These are phyloP conservation scores for Saturnia japonica DNA, from an alignment of 2,888 invertebrate genomes.

Conservation along the genomic window DNA sequence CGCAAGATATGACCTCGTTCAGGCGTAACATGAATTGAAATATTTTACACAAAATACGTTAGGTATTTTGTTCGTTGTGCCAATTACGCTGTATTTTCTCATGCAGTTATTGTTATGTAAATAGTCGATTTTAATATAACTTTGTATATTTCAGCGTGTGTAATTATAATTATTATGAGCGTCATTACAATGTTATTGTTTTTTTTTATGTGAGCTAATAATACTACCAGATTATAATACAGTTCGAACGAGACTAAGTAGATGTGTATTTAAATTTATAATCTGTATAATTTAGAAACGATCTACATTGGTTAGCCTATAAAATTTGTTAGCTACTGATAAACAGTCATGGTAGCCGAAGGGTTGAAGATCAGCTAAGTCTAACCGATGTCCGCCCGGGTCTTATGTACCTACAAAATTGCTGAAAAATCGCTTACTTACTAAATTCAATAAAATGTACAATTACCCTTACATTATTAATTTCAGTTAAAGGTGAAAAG, in stretches of 20 bases:
- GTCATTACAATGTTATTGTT: neutral
- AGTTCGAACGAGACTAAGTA: neutral
- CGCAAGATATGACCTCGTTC: neutral
- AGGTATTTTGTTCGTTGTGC: neutral
- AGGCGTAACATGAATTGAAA: neutral
- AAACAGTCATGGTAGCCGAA: neutral
- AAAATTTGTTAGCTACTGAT: too few species aligned
- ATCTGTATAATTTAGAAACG: too few species aligned
- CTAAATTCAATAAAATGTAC: too few species aligned
- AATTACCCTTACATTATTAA: too few species aligned
- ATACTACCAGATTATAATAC: neutral
- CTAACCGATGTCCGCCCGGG: neutral
- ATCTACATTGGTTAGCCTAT: too few species aligned
- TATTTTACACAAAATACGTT: neutral
- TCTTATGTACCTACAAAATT: neutral
- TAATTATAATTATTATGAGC: neutral
- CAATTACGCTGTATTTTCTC: neutral
- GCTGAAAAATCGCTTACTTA: too few species aligned
- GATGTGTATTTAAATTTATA: neutral
- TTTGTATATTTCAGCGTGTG: neutral
- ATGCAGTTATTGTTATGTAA: conserved; percentile 8
- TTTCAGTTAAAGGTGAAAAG: too few species aligned
- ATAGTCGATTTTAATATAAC: neutral
- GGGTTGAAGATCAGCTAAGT: neutral
- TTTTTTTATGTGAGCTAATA: neutral